Base-by-base conservation (phyloP, 1,140 invertebrate genomes). In the Dufourea novaeangliae region DNA sequence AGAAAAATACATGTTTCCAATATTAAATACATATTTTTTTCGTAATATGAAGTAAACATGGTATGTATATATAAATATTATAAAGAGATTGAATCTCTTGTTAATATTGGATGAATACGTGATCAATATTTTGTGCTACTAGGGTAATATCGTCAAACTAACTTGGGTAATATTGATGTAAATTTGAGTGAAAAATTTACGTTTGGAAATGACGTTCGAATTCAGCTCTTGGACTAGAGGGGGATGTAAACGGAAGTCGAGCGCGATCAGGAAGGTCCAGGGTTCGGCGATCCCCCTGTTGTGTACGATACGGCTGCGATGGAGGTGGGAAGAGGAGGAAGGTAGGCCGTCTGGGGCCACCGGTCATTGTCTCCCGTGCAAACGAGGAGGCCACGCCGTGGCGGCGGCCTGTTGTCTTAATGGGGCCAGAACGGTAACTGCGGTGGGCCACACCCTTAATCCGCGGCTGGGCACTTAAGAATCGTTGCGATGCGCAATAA, bases 381-480 rank as follows among this genome's bases (percentile, higher is more conserved):
- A 76, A 80, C 71, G 71, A 70, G 66, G 37, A 64, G n/a, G 39
- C 61, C 52, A 74, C 27, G 27, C 34, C 41, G 27, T 27, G 34
- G 27, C 34, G 34, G 27, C 22, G 34, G 64, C 59, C 61, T 82
- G 64, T 80, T 77, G 67, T 61, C 52, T 78, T 78, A 81, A 81
- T 81, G 61, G 34, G 50, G 56, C 52, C 62, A 82, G 68, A 57
- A 83, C 46, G 73, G 63, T 82, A 83, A 82, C 62, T 69, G 50
- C 63, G 52, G 27, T 78, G 56, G 67, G 50, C 63, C 63, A 75
- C 78, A 67, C 62, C 80, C 63, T 81, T 78, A 83, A 83, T 81
- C 64, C 69, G 25, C 62, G 54, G 29, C 62, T n/a, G n/a, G n/a
- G 22, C 70, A 50, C 67, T 83, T 72, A 62, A 81, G 74, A 72